Evolutionary conservation across 2,888 invertebrate genomes (phyloP).

Genomic region (Antheraea yamamai): DNA sequence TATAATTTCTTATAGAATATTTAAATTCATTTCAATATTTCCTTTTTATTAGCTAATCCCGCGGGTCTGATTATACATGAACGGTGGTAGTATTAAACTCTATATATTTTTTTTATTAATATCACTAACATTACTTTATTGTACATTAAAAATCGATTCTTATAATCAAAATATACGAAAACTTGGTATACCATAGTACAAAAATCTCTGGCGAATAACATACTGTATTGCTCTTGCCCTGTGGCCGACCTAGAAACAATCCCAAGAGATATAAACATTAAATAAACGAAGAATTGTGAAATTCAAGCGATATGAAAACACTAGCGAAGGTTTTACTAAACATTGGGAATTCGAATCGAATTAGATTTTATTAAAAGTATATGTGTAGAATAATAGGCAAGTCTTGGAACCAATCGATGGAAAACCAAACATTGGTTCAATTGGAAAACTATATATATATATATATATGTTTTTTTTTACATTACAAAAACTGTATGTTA

Average conservation of each 20-base stretch:
- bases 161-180: not conserved
- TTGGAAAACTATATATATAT: too few species aligned
- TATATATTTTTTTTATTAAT: too few species aligned
- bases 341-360: not conserved
- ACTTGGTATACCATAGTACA: too few species aligned
- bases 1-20: not conserved
- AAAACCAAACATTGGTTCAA: not conserved
- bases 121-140: not conserved
- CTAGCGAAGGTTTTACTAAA: not conserved
- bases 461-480: too few species aligned
- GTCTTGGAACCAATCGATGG: not conserved
- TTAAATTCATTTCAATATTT: not conserved
- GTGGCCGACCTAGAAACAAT: slow-evolving; percentile 18
- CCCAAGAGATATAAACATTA: slow-evolving; percentile 11
- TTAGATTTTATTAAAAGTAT: not conserved
- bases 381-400: not conserved
- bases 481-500: too few species aligned
- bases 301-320: not conserved
- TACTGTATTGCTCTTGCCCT: slow-evolving; percentile 12
- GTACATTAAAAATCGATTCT: not conserved
- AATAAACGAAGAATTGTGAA: slow-evolving; percentile 13
- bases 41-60: not conserved
- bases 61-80: not conserved
- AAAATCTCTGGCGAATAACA: not conserved
- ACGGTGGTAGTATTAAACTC: not conserved